Base-by-base conservation (phyloP, 1,140 invertebrate species). In the Drosophila suzukii region DNA sequence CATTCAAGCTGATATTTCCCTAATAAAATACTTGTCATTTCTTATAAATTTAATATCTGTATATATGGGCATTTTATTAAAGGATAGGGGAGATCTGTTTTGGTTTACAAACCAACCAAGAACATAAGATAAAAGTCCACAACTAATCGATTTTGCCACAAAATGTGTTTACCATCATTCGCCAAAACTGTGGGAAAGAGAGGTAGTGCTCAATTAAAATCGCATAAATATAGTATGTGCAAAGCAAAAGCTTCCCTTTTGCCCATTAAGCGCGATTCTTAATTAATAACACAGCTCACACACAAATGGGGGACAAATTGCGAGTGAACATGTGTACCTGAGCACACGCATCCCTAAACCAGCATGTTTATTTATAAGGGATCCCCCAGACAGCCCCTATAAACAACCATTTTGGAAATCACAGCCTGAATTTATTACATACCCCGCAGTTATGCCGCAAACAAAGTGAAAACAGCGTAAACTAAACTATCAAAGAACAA, bases 191-290 rank as follows among this genome's bases (percentile, higher is more conserved):
- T 6, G 8, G 4, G 6, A 11, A 3, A 3, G 11, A 20, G 46
- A 8, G 8, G 13, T 15, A 1, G 36, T 5, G 17, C 49, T 59
- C 63, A 58, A 85, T 84, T 81, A 70, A 74, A 81, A 77, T 61
- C 63, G 58, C 72, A 85, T 85, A 74, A 81, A 81, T 74, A 78
- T 78, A 81, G 78, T 74, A 78, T 81, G 71, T 56, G 38, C 27
- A 51, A 20, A n/a, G 46, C 60, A 27, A 30, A 68, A 49, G 24
- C 34, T 57, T 59, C 53, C 44, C 38, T 55, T 58, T 43, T 65
- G 77, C 60, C 49, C 75, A 81, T 84, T 77, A 46, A 39, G 32
- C 56, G 62, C 67, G 49, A 56, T 55, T 53, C 60, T 77, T 77
- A 85, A 85, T 80, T 84, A 84, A 84, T 84, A 84, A 62, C 47